Evolutionary conservation across 2,113 vertebrate species (phyloP).

Genomic region (Cottus gobio): DNA sequence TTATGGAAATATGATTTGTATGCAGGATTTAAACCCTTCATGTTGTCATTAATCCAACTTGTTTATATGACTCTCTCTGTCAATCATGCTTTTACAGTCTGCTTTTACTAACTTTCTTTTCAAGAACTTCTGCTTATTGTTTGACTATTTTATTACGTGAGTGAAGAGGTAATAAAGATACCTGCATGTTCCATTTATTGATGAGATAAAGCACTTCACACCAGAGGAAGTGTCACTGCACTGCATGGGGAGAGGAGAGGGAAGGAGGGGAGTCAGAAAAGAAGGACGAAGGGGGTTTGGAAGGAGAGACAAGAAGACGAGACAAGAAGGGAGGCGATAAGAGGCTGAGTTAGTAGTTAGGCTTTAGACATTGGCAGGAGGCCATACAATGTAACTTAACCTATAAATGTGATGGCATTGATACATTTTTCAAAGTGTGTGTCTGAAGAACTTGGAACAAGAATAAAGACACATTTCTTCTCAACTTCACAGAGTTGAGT

Average conservation of each 20-base stretch:
- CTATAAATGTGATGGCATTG: conserved; percentile 1
- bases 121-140: neutral
- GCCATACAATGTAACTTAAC: conserved; percentile 7
- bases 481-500: neutral
- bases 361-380: conserved; percentile 18
- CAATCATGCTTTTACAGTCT: neutral
- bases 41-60: neutral
- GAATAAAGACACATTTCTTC: conserved; percentile 3
- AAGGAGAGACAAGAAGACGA: neutral
- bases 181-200: conserved; percentile 17
- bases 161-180: conserved; percentile 25
- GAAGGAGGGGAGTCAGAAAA: neutral
- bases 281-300: neutral
- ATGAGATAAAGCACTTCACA: conserved; percentile 37
- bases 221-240: conserved; percentile 10
- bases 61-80: neutral
- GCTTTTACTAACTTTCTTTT: conserved; percentile 12
- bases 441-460: neutral
- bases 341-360: neutral
- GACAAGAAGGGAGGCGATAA: neutral
- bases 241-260: neutral
- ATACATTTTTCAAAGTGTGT: neutral
- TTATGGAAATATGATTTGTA: neutral
- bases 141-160: conserved; percentile 6
- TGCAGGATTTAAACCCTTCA: neutral